Conservation (phyloP, 1,140 invertebrate species). For the Phymastichus coffea region DNA sequence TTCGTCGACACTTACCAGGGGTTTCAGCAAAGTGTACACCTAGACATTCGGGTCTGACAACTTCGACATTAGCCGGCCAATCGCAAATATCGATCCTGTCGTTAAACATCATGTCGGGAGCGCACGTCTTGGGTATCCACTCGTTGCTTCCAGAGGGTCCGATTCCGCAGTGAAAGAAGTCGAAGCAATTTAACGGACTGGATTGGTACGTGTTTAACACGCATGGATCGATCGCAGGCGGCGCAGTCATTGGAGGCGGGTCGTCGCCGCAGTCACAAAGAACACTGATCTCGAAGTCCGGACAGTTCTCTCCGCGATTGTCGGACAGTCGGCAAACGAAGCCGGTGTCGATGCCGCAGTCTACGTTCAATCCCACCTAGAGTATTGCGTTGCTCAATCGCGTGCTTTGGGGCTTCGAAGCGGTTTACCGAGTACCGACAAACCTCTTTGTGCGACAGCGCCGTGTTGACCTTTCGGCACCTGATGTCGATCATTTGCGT, state of each 20-base stretch:
- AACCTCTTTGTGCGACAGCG: conserved; percentile 62
- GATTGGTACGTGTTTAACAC: conserved; percentile 52
- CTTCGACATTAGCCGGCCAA: conserved; percentile 62
- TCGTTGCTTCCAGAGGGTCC: conserved; percentile 42
- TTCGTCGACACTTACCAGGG: too few relatives aligned
- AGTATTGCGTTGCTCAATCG: too few relatives aligned
- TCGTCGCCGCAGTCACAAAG: conserved; percentile 64
- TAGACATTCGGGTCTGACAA: conserved; percentile 64
- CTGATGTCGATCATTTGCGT: conserved; percentile 70
- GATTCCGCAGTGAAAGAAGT: conserved; percentile 53
- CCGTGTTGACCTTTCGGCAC: conserved; percentile 67
- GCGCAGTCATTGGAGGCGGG: conserved; percentile 15
- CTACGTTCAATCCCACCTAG: conserved; percentile 67
- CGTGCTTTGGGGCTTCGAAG: too few relatives aligned
- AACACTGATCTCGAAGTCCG: conserved; percentile 74
- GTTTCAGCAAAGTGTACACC: too few relatives aligned
- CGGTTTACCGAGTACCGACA: too few relatives aligned
- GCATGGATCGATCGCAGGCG: conserved; percentile 33
- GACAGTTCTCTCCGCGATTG: conserved; percentile 51
- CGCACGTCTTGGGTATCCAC: conserved; percentile 62
- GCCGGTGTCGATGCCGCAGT: conserved; percentile 72
- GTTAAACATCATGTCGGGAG: conserved; percentile 63
- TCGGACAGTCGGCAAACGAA: conserved; percentile 63
- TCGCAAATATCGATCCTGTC: conserved; percentile 63
- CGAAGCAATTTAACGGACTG: conserved; percentile 60